Evolutionary conservation across 2,888 invertebrate genomes (phyloP).

Genomic region (Trachelus iudaicus): DNA sequence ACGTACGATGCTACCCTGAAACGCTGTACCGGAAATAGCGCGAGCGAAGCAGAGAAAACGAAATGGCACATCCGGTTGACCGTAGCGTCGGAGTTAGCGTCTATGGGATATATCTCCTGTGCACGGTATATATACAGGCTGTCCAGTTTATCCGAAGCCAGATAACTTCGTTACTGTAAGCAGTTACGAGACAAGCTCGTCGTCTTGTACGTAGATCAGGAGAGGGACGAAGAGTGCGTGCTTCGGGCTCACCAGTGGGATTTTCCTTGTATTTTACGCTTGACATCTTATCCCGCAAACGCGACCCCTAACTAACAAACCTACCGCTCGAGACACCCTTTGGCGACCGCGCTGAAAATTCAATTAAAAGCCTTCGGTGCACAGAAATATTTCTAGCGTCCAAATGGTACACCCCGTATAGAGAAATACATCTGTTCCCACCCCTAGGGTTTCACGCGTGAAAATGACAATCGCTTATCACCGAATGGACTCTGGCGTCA

Average conservation of each 20-base stretch:
- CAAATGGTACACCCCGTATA: neutral
- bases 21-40: too few species aligned
- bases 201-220: neutral
- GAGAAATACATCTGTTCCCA: neutral
- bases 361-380: neutral
- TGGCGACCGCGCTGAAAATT: neutral
- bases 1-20: too few species aligned
- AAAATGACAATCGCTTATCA: neutral
- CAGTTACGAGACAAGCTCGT: conserved; percentile 21
- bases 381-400: neutral
- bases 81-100: neutral
- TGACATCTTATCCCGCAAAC: neutral
- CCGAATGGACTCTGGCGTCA: neutral
- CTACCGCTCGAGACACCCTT: neutral
- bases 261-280: neutral
- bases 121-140: conserved; percentile 12
- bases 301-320: neutral
- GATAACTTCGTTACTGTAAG: conserved; percentile 39
- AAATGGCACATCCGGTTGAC: neutral
- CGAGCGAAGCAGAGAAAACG: neutral
- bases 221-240: too few species aligned
- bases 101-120: too few species aligned
- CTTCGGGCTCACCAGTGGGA: too few species aligned
- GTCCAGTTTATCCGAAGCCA: conserved; percentile 41
- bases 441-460: neutral